Percentiles rank a stretch among this genome's conserved stretches.
phyloP scores from a whole-genome alignment of 2,888 invertebrate genomes.

The Phrixothrix hirtus region DNA sequence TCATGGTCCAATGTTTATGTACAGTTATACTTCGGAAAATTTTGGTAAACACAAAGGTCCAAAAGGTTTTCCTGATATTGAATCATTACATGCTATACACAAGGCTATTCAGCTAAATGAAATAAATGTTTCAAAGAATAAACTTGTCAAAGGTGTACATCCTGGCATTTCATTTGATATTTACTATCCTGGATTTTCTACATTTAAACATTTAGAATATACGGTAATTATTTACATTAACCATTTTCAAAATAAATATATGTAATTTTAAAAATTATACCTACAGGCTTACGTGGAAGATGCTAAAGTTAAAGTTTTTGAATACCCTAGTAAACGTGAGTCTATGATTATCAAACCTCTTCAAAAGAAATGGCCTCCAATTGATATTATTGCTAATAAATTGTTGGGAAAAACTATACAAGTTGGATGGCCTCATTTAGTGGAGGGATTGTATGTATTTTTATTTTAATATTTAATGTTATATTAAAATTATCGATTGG shows the following conservation, averaged over 20 bases:
- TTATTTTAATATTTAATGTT: neutral
- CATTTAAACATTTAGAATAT: constrained; percentile 82
- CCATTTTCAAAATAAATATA: neutral
- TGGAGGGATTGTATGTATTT: constrained; percentile 70
- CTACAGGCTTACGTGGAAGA: constrained; percentile 59
- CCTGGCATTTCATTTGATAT: constrained; percentile 69
- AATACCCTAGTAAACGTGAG: constrained; percentile 77
- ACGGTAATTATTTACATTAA: constrained; percentile 59
- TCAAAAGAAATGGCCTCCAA: constrained; percentile 51
- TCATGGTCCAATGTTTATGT: constrained; percentile 87
- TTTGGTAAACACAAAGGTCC: constrained; percentile 64
- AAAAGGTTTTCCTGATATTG: constrained; percentile 65
- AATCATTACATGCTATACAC: constrained; percentile 63
- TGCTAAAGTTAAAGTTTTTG: constrained; percentile 85
- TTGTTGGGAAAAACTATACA: constrained; percentile 75
- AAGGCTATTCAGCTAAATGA: constrained; percentile 60
- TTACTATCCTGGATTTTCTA: constrained; percentile 90
- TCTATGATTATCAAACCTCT: constrained; percentile 75
- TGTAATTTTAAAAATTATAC: neutral
- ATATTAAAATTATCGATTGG: too few species aligned
- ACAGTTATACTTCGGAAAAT: constrained; percentile 63
- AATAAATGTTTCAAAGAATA: constrained; percentile 61
- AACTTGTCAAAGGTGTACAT: constrained; percentile 71
- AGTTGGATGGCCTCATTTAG: constrained; percentile 92
- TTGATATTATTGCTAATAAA: constrained; percentile 59